A percentile compares a stretch with the other conserved stretches of the same genome.
Conservation (phyloP, 1,140 invertebrate genomes). For the Palaemon carinicauda region DNA sequence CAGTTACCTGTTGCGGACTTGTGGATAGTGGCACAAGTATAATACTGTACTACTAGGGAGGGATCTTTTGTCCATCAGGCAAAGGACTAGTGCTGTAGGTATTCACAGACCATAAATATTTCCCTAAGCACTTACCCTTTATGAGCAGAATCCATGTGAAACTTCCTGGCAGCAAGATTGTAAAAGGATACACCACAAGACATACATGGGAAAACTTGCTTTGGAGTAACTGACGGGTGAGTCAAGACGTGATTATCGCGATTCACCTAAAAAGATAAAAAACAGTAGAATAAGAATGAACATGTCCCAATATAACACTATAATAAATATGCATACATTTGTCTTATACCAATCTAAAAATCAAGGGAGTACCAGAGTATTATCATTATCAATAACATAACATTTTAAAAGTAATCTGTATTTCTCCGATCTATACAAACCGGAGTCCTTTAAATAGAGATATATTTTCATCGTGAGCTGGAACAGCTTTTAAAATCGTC, state of each 20-base stretch:
- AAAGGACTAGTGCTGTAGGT: too few relatives aligned
- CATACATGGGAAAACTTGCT: constrained; percentile 68
- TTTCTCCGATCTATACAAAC: too few relatives aligned
- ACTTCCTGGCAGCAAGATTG: constrained; percentile 70
- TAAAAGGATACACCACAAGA: constrained; percentile 72
- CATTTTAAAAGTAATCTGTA: too few relatives aligned
- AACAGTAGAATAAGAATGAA: not conserved
- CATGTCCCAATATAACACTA: not conserved
- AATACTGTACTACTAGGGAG: not conserved
- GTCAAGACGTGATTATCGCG: constrained; percentile 71
- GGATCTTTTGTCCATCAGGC: not conserved
- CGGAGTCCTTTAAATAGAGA: too few relatives aligned
- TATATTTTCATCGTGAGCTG: too few relatives aligned
- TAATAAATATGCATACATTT: too few relatives aligned
- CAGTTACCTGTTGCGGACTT: not conserved
- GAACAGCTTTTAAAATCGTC: too few relatives aligned
- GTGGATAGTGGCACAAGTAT: not conserved
- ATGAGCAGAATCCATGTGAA: constrained; percentile 74
- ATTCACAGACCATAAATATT: not conserved
- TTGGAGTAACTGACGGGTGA: constrained; percentile 35
- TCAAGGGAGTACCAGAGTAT: too few relatives aligned
- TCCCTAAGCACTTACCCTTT: constrained; percentile 64
- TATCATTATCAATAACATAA: too few relatives aligned
- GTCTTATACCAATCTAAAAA: too few relatives aligned
- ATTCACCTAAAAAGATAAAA: constrained; percentile 68